Conservation (phyloP, 2,113 vertebrate genomes). For the Pelusios castaneus region DNA sequence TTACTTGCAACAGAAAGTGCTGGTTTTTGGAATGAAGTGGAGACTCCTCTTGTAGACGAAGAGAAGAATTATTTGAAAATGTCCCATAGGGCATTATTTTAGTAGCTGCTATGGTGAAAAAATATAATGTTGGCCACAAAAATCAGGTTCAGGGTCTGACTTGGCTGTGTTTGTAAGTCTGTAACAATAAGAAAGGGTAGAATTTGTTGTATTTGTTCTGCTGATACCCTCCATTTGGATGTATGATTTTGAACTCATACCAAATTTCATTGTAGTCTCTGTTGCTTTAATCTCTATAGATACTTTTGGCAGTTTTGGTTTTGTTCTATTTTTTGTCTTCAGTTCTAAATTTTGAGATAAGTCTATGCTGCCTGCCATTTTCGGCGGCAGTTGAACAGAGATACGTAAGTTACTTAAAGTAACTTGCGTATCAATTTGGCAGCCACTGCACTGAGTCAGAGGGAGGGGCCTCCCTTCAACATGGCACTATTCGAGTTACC, state of each 20-base stretch:
- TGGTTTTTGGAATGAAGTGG: not conserved
- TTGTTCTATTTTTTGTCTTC: not conserved
- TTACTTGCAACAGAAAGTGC: not conserved
- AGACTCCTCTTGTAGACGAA: fast-evolving
- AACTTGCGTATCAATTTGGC: too few species aligned
- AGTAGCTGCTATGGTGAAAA: not conserved
- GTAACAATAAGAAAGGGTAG: not conserved
- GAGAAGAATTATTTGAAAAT: not conserved
- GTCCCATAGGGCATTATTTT: not conserved
- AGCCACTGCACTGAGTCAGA: too few species aligned
- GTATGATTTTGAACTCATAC: not conserved
- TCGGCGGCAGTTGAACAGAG: too few species aligned
- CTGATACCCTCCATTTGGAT: not conserved
- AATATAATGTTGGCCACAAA: not conserved
- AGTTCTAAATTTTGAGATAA: not conserved
- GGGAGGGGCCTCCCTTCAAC: too few species aligned
- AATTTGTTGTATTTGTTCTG: not conserved
- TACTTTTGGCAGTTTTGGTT: not conserved
- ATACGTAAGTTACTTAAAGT: too few species aligned
- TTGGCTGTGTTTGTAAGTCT: not conserved
- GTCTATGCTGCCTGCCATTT: too few species aligned
- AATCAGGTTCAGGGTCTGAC: not conserved
- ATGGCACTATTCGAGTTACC: too few species aligned
- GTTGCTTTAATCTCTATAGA: not conserved
- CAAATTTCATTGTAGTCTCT: fast-evolving